Base-by-base conservation (phyloP, 2,888 invertebrate genomes). In the Oscheius sp. region DNA sequence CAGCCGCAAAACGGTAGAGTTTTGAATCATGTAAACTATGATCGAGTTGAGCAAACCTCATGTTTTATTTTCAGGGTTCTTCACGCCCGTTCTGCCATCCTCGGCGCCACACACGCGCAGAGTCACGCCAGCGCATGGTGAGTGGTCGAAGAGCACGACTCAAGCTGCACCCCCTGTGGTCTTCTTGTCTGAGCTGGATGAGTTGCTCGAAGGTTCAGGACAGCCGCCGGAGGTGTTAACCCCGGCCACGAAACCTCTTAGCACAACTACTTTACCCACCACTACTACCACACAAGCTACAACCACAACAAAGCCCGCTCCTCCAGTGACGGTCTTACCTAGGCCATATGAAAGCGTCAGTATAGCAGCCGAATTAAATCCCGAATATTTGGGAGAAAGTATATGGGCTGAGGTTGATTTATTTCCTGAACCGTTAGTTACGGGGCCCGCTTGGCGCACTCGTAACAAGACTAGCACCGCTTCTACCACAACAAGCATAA, bases 21-120 rank as follows among this genome's bases (percentile, higher is more conserved):
- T 61, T 61, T n/a, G 6, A 45, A 17, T n/a, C n/a, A n/a, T n/a
- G 51, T 30, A 32, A 57, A 44, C 8, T 30, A 1, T 56, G 45
- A n/a, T 44, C 17, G 6, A 6, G 14, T 47, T 47, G 5, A 47
- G 4, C 4, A 47, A 20, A 47, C 20, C 36, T 44, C 17, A 47
- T 5, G 20, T 20, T 3, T 22, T 3, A 47, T 36, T 74, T 80
- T 69, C 73, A 83, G 83, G 83, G 56, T 84, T 84, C 77, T 84
- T 84, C 81, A 82, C 84, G n/a, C 84, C 84, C 22, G 76, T 84
- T 14, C 71, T 84, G 24, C 80, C 76, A 2, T 71, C 74, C 8
- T 33, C 70, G 3, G 64, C 50, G 36, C 47, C 71, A 3, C 32
- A 41, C 12, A 44, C 66, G 54, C 36, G 70, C 6, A 24, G 68